Base-by-base conservation (phyloP, 2,888 invertebrate species). In the Platynereis dumerilii region DNA sequence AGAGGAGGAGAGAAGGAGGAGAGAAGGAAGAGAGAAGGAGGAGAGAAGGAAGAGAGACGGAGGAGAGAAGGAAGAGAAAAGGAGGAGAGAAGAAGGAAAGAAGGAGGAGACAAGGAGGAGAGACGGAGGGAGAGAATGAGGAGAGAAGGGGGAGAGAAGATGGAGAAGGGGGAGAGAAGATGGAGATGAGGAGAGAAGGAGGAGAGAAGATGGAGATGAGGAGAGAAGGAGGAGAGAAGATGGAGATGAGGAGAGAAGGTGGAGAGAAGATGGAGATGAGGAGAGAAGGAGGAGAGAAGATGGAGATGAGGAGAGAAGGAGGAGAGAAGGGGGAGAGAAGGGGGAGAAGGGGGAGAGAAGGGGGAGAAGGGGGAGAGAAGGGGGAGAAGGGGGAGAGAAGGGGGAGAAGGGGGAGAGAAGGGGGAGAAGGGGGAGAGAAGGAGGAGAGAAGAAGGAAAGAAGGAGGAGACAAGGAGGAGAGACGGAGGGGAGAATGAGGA, bases 131-230 rank as follows among this genome's bases (percentile, higher is more conserved):
- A 29, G 20, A 44, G 59, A 44, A 48, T 10, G 59, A 29, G 26
- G 59, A 3, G 59, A n/a, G 48, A 5, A 28, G 44, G 22, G 48
- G 59, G 26, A 22, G 59, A 48, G n/a, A 5, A 12, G 48, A 20
- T 3, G 24, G 42, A 12, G 39, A n/a, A 17, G 3, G 7, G 58
- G 42, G 58, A 28, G 15, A 15, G 58, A 7, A n/a, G 34, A 17
- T n/a, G 58, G 22, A 26, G 20, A 3, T n/a, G 42, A 42, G 20
- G 27, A 55, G 27, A 26, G 27, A 28, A 26, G 27, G 15, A 28
- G 55, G 22, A 55, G 2, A n/a, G 22, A 15, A 10, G 55, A 26
- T 24, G 55, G 26, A 22, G 22, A 17, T 17, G 26, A 26, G n/a
- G 27, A 15, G 15, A 26, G 55, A 10, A 26, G 26, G 24, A 10